These are phyloP conservation scores for Muschampia plurimacula DNA, from an alignment of 2,888 invertebrate species.

Conservation along the genomic window DNA sequence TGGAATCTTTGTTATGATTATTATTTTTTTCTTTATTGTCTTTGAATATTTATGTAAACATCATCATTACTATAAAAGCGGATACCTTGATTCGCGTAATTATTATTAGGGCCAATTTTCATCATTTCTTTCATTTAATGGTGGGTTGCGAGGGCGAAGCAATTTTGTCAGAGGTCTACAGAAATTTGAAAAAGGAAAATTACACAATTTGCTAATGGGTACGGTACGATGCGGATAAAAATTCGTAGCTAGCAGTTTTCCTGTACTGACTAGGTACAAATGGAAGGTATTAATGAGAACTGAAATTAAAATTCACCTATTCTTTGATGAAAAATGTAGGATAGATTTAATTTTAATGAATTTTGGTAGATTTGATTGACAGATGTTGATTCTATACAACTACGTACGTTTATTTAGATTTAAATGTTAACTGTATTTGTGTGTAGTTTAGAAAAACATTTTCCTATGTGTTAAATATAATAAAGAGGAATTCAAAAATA, in stretches of 20 bases:
- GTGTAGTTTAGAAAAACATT: neutral
- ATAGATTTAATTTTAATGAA: neutral
- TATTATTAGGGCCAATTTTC: constrained; percentile 62
- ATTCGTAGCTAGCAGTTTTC: constrained; percentile 71
- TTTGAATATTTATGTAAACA: constrained; percentile 12
- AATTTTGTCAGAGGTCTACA: constrained; percentile 75
- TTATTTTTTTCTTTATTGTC: neutral
- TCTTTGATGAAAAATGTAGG: constrained; percentile 23
- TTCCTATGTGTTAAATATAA: neutral
- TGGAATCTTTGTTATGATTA: too few species aligned
- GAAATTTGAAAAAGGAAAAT: constrained; percentile 81
- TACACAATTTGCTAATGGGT: constrained; percentile 82
- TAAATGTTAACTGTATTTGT: neutral
- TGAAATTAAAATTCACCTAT: constrained; percentile 59
- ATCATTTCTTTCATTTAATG: constrained; percentile 72
- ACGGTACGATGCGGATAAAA: constrained; percentile 69
- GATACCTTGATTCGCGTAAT: constrained; percentile 41
- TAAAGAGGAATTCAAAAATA: neutral
- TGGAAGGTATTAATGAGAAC: constrained; percentile 65
- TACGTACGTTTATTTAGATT: neutral
- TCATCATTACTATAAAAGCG: constrained; percentile 28
- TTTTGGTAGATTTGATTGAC: neutral
- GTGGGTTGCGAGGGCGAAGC: constrained; percentile 73
- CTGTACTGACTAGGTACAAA: constrained; percentile 43
- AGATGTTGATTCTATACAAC: neutral